Conservation (phyloP, 1,140 invertebrate species). For the Penaeus japonicus region DNA sequence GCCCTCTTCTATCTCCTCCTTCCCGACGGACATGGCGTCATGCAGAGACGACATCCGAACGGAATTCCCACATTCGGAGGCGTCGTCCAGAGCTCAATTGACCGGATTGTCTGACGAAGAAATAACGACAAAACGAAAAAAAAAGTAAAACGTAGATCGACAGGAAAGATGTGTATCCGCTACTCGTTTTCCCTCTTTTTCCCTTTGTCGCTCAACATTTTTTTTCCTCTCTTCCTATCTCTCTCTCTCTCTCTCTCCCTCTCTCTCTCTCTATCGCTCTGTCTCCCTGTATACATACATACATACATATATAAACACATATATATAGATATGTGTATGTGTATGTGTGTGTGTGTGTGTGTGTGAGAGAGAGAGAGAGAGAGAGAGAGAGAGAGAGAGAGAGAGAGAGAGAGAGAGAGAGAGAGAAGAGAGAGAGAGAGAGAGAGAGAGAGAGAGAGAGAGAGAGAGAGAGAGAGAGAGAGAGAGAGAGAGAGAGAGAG, state of each 20-base stretch:
- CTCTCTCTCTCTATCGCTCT: not conserved
- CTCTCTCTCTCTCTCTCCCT: not conserved
- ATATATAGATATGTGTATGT: not conserved
- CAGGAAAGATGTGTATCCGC: not conserved
- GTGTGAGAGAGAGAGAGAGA: not conserved
- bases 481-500: not conserved
- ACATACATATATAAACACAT: not conserved
- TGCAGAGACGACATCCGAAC: too few species aligned
- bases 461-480: not conserved
- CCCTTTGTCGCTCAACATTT: not conserved
- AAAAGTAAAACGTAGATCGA: too few species aligned
- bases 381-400: too few species aligned
- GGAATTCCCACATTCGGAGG: too few species aligned
- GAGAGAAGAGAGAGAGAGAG: too few species aligned
- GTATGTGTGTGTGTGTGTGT: conserved; percentile 2
- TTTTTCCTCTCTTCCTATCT: not conserved
- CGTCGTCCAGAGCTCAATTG: too few species aligned
- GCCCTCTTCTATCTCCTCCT: too few species aligned
- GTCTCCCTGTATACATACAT: not conserved
- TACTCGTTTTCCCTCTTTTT: not conserved
- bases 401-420: too few species aligned
- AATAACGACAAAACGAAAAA: too few species aligned
- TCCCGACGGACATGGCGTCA: too few species aligned
- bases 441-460: not conserved
- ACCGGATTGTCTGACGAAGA: too few species aligned